phyloP scores from a whole-genome alignment of 2,888 invertebrate species.

The Kryphioiulus occultus region DNA sequence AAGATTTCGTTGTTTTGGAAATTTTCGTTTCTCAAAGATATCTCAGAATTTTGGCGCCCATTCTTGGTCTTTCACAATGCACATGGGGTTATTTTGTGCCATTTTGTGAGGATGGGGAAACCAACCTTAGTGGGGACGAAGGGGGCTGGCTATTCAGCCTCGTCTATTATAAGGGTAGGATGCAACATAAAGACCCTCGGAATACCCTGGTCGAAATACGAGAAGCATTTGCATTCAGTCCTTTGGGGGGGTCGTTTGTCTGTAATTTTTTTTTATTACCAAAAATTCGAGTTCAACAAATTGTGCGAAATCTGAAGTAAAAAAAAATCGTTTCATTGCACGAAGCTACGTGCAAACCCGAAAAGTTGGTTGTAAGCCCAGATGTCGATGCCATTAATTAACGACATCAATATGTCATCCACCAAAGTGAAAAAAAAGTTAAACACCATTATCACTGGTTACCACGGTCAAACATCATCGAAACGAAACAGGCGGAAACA shows the following conservation, averaged over 20 bases:
- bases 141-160: background rate
- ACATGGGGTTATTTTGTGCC: background rate
- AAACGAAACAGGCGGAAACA: background rate
- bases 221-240: conserved; percentile 27
- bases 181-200: conserved; percentile 1
- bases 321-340: background rate
- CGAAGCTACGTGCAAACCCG: background rate
- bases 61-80: background rate
- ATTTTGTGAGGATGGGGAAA: conserved; percentile 34
- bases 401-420: conserved; percentile 10
- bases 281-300: background rate
- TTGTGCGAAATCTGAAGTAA: background rate
- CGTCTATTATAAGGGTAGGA: background rate
- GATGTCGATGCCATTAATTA: conserved; percentile 1
- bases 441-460: background rate
- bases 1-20: too few relatives aligned
- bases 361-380: background rate
- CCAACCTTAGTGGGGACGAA: background rate
- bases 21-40: background rate
- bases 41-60: background rate
- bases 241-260: conserved; percentile 16
- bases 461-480: background rate
- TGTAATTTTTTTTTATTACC: background rate
- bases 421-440: background rate
- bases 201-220: background rate